Evolutionary conservation across 2,888 invertebrate genomes (phyloP).

Genomic region (Caenorhabditis sp.): DNA sequence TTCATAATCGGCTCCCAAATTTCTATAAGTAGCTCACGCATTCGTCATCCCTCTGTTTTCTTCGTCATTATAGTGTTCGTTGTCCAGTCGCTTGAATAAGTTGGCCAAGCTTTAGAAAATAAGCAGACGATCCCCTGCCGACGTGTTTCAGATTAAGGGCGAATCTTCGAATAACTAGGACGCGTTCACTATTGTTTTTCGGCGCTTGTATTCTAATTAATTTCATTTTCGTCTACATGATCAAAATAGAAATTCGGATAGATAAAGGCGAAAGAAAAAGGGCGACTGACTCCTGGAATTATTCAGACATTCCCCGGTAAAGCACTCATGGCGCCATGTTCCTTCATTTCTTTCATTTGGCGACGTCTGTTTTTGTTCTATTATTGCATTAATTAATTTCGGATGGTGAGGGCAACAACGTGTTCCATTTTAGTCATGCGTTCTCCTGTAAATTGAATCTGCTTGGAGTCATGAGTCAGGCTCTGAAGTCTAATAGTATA

Average conservation of each 20-base stretch:
- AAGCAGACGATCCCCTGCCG: too few species aligned
- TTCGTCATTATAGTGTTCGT: constrained; percentile 8
- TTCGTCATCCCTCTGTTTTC: constrained; percentile 15
- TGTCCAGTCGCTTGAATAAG: too few species aligned
- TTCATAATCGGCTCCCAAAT: constrained; percentile 19
- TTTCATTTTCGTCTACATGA: constrained; percentile 21
- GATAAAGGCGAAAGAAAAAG: not conserved
- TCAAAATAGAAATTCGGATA: constrained; percentile 20
- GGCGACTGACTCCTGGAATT: constrained; percentile 41
- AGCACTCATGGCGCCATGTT: not conserved
- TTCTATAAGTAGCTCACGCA: constrained; percentile 29
- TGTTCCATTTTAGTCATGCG: constrained; percentile 9
- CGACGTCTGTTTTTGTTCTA: constrained; percentile 48
- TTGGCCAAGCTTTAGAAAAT: too few species aligned
- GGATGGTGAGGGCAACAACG: constrained; percentile 32
- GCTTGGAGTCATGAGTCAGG: too few species aligned
- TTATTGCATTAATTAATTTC: constrained; percentile 33
- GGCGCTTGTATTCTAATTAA: too few species aligned
- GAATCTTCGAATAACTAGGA: too few species aligned
- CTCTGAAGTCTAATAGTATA: too few species aligned
- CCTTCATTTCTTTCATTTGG: constrained; percentile 2
- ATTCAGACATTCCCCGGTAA: constrained; percentile 42
- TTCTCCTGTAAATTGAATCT: too few species aligned
- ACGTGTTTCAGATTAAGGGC: too few species aligned
- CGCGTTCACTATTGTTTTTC: not conserved